Conservation (phyloP, 2,797 vertebrate genomes). For the Hozukius guyotensis region DNA sequence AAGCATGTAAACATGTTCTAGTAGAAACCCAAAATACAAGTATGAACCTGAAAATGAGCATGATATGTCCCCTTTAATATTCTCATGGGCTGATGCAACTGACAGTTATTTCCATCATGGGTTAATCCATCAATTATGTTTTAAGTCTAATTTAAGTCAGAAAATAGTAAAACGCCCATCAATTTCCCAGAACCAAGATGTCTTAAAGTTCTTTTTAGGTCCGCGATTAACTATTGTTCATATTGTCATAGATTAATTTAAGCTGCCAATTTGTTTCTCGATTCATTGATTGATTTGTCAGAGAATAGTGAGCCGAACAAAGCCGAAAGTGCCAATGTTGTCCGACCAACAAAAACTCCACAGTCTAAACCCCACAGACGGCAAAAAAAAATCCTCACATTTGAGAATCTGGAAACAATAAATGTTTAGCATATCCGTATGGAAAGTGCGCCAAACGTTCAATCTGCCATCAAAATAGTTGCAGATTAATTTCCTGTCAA, state of each 20-base stretch:
- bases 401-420: not conserved
- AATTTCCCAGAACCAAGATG: not conserved
- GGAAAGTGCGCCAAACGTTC: not conserved
- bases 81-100: not conserved
- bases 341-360: not conserved
- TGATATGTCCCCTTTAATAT: too few species aligned
- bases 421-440: not conserved
- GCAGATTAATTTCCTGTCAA: too few species aligned
- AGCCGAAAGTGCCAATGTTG: not conserved
- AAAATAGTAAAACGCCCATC: not conserved
- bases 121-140: too few species aligned
- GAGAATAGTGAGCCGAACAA: not conserved
- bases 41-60: not conserved
- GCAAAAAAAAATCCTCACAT: not conserved
- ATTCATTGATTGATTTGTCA: not conserved
- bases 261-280: accelerated
- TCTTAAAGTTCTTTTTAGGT: not conserved
- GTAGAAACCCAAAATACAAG: not conserved
- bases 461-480: not conserved
- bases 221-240: not conserved
- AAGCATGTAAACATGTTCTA: not conserved
- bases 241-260: not conserved
- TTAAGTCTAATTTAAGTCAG: too few species aligned
- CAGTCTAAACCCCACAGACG: not conserved
- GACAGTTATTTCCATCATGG: too few species aligned